Base-by-base conservation (phyloP, 2,113 vertebrate species). In the Perca schrenkii region DNA sequence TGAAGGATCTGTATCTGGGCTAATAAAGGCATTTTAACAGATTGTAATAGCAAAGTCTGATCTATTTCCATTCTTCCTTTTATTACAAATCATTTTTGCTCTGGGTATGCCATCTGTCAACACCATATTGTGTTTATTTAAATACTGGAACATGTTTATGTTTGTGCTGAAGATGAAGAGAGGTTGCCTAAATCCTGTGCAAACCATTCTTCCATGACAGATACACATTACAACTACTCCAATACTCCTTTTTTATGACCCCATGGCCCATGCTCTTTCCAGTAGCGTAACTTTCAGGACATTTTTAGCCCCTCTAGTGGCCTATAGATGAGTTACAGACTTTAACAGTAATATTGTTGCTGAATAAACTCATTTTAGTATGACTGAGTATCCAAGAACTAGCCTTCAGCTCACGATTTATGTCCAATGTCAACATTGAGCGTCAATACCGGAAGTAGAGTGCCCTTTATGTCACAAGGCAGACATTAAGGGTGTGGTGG, bases 41-140 rank as follows among this genome's bases (percentile, higher is more conserved):
- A 71, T 43, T 43, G 12, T 40, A 25, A 43, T 6, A 22, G 34
- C 8, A 19, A 43, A 53, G 60, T 6, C 60, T 53, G 6, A 61
- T 22, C n/a, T 10, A 25, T 74, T 61, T 49, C 11, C 11, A 62
- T 0, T 25, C 17, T 17, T 47, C 16, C 19, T 6, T 28, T 21
- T 25, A 3, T 15, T 21, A 28, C 8, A 17, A 12, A 40, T 13
- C 15, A 3, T 43, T 15, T 31, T n/a, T 46, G n/a, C 8, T 46
- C 60, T 64, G 49, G 31, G 31, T 19, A 13, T 28, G 15, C 36
- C 47, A 74, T 63, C 50, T 65, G 50, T 76, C 61, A 46, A 43
- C 49, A 64, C 36, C 62, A 65, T 31, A 46, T 3, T 43, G 36
- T 46, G 13, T 16, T 58, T 22, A 46, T 56, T 54, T 54, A 36